A percentile compares a stretch with the other conserved stretches of the same genome.
These are phyloP conservation scores for Eciton burchellii DNA, from an alignment of 1,140 invertebrate genomes.

Conservation along the genomic window DNA sequence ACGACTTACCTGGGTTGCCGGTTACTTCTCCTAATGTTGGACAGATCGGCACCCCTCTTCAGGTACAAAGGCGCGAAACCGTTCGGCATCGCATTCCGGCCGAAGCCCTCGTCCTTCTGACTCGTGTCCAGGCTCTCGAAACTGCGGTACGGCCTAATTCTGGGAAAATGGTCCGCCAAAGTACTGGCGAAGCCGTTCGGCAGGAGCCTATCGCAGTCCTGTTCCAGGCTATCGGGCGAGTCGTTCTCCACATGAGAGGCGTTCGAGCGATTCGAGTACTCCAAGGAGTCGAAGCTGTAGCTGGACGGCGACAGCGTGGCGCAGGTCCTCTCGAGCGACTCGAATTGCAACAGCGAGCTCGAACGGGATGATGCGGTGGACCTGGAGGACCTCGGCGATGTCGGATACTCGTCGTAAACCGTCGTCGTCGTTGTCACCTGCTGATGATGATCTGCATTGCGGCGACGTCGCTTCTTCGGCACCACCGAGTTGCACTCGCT, in stretches of 20 bases:
- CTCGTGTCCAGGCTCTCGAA: conserved; percentile 82
- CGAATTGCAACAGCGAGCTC: conserved; percentile 92
- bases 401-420: conserved; percentile 81
- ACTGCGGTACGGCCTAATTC: conserved; percentile 82
- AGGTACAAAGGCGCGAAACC: conserved; percentile 77
- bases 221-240: conserved; percentile 86
- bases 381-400: conserved; percentile 82
- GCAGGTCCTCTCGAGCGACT: conserved; percentile 91
- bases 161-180: conserved; percentile 69
- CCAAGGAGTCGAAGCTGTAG: conserved; percentile 87
- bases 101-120: conserved; percentile 72
- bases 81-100: conserved; percentile 65
- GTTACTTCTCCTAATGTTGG: conserved; percentile 56
- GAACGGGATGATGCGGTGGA: conserved; percentile 86
- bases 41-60: conserved; percentile 73
- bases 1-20: conserved; percentile 69
- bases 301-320: conserved; percentile 86
- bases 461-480: conserved; percentile 91
- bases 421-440: conserved; percentile 74
- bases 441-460: conserved; percentile 83
- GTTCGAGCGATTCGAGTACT: conserved; percentile 83
- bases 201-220: conserved; percentile 77
- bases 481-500: conserved; percentile 92
- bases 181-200: conserved; percentile 71
- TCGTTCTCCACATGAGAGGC: conserved; percentile 79